These are phyloP conservation scores for Danio tinwini DNA, from an alignment of 2,797 vertebrate genomes.

Conservation along the genomic window DNA sequence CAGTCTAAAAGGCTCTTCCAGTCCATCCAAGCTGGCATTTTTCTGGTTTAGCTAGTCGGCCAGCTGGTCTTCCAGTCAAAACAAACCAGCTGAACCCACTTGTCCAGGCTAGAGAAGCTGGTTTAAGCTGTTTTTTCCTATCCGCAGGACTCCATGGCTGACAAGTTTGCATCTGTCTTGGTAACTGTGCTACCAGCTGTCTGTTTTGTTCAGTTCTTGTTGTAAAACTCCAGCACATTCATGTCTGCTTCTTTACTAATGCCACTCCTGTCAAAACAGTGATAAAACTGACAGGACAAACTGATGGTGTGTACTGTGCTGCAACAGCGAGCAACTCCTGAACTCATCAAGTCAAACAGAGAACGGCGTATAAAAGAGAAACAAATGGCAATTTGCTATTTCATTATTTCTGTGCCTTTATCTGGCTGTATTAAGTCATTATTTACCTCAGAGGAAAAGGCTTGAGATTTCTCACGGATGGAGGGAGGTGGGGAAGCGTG, in stretches of 20 bases:
- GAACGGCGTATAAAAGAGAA: slow-evolving; percentile 49
- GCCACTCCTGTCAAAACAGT: slow-evolving; percentile 40
- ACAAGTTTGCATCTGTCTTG: slow-evolving; percentile 14
- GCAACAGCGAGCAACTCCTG: slow-evolving; percentile 44
- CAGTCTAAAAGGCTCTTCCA: not conserved
- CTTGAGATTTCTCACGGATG: slow-evolving; percentile 58
- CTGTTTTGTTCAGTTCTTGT: slow-evolving; percentile 26
- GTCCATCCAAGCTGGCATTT: not conserved
- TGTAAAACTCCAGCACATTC: slow-evolving; percentile 38
- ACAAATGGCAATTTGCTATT: slow-evolving; percentile 52
- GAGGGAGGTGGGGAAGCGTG: slow-evolving; percentile 47
- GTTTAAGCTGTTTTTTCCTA: not conserved
- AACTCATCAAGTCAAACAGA: slow-evolving; percentile 52
- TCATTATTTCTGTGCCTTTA: slow-evolving; percentile 44
- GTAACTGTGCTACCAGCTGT: slow-evolving; percentile 15
- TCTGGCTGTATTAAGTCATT: slow-evolving; percentile 50
- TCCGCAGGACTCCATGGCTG: not conserved
- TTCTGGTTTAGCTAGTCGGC: not conserved
- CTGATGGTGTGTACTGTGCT: slow-evolving; percentile 41
- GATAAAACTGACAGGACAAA: slow-evolving; percentile 30
- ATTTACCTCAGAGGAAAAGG: slow-evolving; percentile 62
- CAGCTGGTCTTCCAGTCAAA: not conserved
- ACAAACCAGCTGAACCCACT: slow-evolving; percentile 1
- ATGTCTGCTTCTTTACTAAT: slow-evolving; percentile 47
- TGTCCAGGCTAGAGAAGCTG: not conserved